Base-by-base conservation (phyloP, 2,113 vertebrate genomes). In the Phasianus colchicus region DNA sequence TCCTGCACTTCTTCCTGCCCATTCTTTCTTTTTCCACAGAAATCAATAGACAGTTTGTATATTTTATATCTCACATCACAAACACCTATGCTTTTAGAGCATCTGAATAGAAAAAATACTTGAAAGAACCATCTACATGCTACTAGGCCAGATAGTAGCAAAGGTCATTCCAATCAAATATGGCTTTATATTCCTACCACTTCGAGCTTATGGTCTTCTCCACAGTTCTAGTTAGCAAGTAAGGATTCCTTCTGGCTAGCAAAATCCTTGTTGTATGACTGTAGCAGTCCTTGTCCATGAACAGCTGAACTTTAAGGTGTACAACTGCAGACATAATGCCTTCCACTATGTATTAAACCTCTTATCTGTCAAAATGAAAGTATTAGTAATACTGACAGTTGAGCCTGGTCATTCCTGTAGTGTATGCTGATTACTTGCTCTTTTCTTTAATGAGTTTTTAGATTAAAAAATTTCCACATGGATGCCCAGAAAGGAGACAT, bases 371-470 rank as follows among this genome's bases (percentile, higher is more conserved):
- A 75, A 72, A 94, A 71, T 0, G 2, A 93, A 32, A 84, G 36
- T 64, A 78, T 77, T 83, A 86, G 76, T 61, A 94, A 75, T 65
- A 66, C 54, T 90, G 83, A 86, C 73, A 82, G 70, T 76, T 86
- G 15, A 82, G 83, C 38, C 64, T 81, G 76, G 83, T 90, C 86
- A 93, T 36, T 90, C 38, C 88, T 2, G 4, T 63, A 19, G 30
- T 77, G 1, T 18, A 86, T 81, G 24, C 83, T 88, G 77, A 69
- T 90, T 90, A 84, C 66, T 92, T 1, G 1, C 61, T 86, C 88
- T 94, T 95, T 84, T 90, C 86, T 71, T 88, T 95, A 94, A 91
- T 38, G 79, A 92, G 79, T 38, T 94, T 94, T 94, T 69, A 91
- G 55, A 94, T 74, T 63, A 83, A 95, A 95, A 86, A 77, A 64